These are phyloP conservation scores for Atta colombica DNA, from an alignment of 1,140 invertebrate genomes.

Conservation along the genomic window DNA sequence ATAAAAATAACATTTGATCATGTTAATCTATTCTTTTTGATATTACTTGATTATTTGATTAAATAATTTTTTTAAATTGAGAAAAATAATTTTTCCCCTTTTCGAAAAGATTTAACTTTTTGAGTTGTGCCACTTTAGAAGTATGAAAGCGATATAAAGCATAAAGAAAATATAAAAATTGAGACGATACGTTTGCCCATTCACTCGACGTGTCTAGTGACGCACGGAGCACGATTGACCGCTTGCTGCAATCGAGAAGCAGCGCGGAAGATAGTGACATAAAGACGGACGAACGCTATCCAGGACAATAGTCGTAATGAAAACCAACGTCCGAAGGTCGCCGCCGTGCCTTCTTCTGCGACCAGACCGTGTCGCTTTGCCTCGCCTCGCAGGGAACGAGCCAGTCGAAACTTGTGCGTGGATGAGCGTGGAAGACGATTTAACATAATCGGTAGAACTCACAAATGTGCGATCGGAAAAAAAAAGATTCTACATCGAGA, in stretches of 20 bases:
- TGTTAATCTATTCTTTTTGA: too few species aligned
- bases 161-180: background rate
- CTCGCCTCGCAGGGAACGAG: slow-evolving; percentile 34
- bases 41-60: too few species aligned
- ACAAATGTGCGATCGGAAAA: background rate
- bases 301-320: slow-evolving; percentile 79
- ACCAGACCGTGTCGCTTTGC: slow-evolving; percentile 67
- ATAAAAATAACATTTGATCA: too few species aligned
- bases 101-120: too few species aligned
- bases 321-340: slow-evolving; percentile 79
- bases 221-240: background rate
- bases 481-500: background rate
- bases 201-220: background rate
- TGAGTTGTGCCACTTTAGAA: too few species aligned
- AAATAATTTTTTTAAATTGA: too few species aligned
- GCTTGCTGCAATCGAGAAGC: slow-evolving; percentile 8
- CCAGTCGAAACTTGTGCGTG: slow-evolving; percentile 78
- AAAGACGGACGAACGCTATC: slow-evolving; percentile 34
- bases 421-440: slow-evolving; percentile 74
- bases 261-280: slow-evolving; percentile 49
- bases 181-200: background rate
- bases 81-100: too few species aligned
- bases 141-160: too few species aligned
- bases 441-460: slow-evolving; percentile 63
- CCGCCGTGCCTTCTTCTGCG: slow-evolving; percentile 68